These are phyloP conservation scores for Hofmannophila pseudospretella DNA, from an alignment of 2,888 invertebrate species.

Conservation along the genomic window DNA sequence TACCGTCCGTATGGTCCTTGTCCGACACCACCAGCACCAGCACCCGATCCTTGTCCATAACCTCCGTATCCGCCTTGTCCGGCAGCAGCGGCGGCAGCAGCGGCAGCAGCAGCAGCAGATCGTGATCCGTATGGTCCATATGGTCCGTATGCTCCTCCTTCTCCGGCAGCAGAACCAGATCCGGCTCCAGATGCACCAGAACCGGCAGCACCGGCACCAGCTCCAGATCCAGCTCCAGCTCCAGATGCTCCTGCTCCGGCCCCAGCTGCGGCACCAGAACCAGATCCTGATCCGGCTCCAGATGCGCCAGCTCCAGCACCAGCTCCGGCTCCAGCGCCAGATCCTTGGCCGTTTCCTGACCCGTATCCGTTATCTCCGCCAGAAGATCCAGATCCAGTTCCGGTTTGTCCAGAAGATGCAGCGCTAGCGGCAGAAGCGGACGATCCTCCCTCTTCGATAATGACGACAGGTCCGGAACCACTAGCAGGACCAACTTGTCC, in stretches of 20 bases:
- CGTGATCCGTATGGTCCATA: neutral
- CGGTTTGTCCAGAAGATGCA: constrained; percentile 3
- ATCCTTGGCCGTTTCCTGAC: constrained; percentile 3
- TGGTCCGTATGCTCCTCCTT: constrained; percentile 11
- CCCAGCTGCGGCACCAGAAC: constrained; percentile 4
- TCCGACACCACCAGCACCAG: constrained; percentile 1
- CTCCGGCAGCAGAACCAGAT: constrained; percentile 6
- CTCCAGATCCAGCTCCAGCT: constrained; percentile 1
- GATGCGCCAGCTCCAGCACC: neutral
- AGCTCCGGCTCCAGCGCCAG: neutral
- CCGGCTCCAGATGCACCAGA: constrained; percentile 2
- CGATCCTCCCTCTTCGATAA: neutral
- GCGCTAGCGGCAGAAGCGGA: neutral
- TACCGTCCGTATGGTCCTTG: neutral
- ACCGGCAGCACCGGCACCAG: neutral
- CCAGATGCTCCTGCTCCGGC: constrained; percentile 9
- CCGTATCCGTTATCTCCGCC: constrained; percentile 3
- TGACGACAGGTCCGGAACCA: neutral
- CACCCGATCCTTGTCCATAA: neutral
- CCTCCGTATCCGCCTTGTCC: neutral
- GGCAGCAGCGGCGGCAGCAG: neutral
- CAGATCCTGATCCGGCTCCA: neutral
- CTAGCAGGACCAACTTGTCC: neutral
- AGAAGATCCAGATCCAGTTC: neutral
- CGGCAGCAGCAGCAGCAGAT: constrained; percentile 2